These are phyloP conservation scores for Gambusia yucatana DNA, from an alignment of 2,797 vertebrate genomes.

Conservation along the genomic window DNA sequence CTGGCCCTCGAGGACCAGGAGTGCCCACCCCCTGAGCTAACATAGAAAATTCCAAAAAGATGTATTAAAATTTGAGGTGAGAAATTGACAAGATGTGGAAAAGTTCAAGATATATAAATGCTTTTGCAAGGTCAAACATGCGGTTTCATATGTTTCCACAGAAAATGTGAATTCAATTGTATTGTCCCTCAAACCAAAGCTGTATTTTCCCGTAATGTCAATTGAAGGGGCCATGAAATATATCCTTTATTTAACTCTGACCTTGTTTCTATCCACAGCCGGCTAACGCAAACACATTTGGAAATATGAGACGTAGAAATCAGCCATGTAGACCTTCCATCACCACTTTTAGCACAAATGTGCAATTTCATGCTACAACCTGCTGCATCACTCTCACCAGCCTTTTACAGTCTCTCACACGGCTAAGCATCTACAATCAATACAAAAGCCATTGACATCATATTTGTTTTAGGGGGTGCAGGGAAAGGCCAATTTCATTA, in stretches of 20 bases:
- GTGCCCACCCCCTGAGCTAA: not conserved
- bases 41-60: not conserved
- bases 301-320: constrained; percentile 5
- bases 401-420: constrained; percentile 4
- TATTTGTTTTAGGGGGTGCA: not conserved
- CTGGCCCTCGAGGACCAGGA: too few relatives aligned
- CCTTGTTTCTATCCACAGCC: constrained; percentile 1
- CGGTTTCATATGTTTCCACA: not conserved
- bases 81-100: not conserved
- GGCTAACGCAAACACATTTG: not conserved
- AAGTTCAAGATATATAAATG: not conserved
- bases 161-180: not conserved
- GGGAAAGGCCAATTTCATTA: not conserved
- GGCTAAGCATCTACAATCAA: not conserved
- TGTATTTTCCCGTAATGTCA: not conserved
- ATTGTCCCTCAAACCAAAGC: not conserved
- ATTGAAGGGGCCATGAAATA: not conserved
- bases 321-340: not conserved
- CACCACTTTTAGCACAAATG: constrained; percentile 12
- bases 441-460: not conserved
- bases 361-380: constrained; percentile 12
- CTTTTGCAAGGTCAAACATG: not conserved
- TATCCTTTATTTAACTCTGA: constrained; percentile 17
- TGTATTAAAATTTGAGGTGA: not conserved
- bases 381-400: not conserved